These are phyloP conservation scores for Aptenodytes forsteri DNA, from an alignment of 2,113 vertebrate genomes.

Conservation along the genomic window DNA sequence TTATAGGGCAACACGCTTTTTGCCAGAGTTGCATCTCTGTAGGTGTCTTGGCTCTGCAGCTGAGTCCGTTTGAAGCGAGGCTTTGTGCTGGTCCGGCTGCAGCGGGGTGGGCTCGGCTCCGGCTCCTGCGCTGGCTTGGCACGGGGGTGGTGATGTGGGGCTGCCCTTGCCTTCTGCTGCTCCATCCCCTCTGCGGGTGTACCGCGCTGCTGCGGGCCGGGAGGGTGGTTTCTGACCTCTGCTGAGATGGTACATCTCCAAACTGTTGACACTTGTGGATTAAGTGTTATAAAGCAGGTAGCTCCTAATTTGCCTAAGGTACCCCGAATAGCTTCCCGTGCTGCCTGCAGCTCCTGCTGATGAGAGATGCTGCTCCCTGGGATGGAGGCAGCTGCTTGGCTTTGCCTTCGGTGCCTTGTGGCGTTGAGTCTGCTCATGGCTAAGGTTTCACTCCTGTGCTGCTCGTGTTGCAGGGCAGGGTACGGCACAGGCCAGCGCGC, in stretches of 20 bases:
- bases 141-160: background rate
- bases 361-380: background rate
- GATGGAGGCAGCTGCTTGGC: background rate
- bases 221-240: background rate
- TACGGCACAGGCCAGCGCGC: accelerated
- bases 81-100: background rate
- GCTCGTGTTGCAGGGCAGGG: background rate
- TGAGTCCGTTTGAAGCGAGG: accelerated
- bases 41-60: background rate
- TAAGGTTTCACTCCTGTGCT: background rate
- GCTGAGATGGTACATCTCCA: accelerated
- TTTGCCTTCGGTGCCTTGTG: accelerated
- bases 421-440: background rate
- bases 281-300: accelerated
- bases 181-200: background rate
- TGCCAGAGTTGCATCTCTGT: background rate
- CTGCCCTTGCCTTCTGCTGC: background rate
- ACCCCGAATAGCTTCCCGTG: accelerated
- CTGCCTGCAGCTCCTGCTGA: accelerated
- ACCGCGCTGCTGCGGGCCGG: accelerated
- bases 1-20: accelerated
- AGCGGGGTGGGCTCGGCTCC: background rate
- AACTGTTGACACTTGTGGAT: accelerated
- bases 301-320: background rate
- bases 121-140: background rate